phyloP scores from a whole-genome alignment of 1,140 invertebrate genomes.

The Macrosteles quadrilineatus region DNA sequence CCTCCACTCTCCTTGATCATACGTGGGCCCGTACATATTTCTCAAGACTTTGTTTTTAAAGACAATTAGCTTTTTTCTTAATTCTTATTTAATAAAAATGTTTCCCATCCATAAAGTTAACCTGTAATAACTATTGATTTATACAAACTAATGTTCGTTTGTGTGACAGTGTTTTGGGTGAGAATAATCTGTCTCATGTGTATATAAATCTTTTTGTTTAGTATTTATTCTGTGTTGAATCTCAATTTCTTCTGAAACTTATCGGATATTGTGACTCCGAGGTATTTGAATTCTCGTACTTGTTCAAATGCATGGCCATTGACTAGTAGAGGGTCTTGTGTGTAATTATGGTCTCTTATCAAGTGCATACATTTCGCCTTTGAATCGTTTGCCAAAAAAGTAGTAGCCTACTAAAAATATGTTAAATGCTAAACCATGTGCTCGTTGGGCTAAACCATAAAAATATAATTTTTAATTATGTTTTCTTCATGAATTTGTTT shows the following conservation, averaged over 20 bases:
- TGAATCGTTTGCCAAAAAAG: too few relatives aligned
- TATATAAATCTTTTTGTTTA: background rate
- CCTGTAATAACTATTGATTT: background rate
- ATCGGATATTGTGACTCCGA: background rate
- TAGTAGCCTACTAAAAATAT: too few relatives aligned
- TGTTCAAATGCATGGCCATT: slow-evolving; percentile 9
- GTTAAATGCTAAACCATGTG: too few relatives aligned
- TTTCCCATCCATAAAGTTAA: background rate
- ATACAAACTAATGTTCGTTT: background rate
- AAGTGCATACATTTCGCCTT: background rate
- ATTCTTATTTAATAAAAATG: background rate
- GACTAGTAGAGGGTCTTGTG: background rate
- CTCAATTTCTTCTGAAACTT: background rate
- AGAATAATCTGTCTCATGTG: background rate
- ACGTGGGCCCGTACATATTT: background rate
- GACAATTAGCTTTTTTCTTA: slow-evolving; percentile 1
- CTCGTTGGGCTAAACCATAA: too few relatives aligned
- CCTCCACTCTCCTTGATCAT: background rate
- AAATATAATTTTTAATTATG: too few relatives aligned
- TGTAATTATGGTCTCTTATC: background rate
- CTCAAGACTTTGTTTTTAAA: background rate
- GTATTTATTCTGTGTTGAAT: background rate
- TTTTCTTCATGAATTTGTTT: too few relatives aligned
- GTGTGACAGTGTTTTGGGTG: background rate
- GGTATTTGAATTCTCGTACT: slow-evolving; percentile 10